Evolutionary conservation across 2,113 vertebrate species (phyloP), one percentile per base, ranked within the genome.

Genomic region (Oryzias javanicus): DNA sequence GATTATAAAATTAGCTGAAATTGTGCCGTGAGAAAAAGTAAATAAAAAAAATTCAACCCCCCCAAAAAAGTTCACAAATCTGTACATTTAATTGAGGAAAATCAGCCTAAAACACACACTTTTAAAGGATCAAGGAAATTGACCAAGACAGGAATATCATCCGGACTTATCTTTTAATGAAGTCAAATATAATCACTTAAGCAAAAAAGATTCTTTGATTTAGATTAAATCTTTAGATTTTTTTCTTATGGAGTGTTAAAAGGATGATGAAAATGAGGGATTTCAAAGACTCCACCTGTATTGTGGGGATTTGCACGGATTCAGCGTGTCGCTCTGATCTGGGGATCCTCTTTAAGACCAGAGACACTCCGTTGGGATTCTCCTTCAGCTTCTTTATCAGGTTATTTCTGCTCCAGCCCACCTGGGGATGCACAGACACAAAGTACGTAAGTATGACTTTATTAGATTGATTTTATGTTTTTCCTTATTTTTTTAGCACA

Each of bases 311-410:
- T 19, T 52, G 55, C 14, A 4, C 13, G 2, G 51, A 52, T 42
- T 76, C 29, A 61, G 60, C 82, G 42, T 19, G 69, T 41, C 49
- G 65, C n/a, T 69, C 50, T 7, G 80, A 86, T 1, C 66, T 67
- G 0, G 93, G 92, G 40, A 95, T 75, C 84, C 93, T 98, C 89
- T 94, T 98, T 64, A 98, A 84, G 70, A 99, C 86, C 67, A 98
- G 74, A 0, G 89, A 92, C 72, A 94, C 91, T 1, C 76, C 80
- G 0, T 41, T 83, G 0, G 86, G 85, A 55, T 92, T 91, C 84
- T 94, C 94, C 47, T 76, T 88, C 17, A 99, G 91, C 86, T 97
- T 96, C 74, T 84, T 91, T 3, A 82, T 79, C 57, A 97, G 84
- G 59, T 90, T 98, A 48, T 55, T 45, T 1, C 74, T 89, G 42